Base-by-base conservation (phyloP, 1,140 invertebrate genomes). In the Artemia franciscana region DNA sequence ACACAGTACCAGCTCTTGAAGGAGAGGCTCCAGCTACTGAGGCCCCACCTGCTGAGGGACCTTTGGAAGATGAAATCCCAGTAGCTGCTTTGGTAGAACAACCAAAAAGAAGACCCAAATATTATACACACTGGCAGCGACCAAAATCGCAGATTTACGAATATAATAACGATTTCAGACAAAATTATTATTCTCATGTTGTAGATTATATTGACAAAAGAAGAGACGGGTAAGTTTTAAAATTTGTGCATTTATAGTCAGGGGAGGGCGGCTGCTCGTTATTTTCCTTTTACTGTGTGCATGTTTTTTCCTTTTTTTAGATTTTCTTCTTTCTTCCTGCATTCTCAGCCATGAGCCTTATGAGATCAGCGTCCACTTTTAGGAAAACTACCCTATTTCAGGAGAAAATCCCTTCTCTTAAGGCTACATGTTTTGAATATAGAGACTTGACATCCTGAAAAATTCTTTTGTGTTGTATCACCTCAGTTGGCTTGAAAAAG, bases 81-180 rank as follows among this genome's bases (percentile, higher is more conserved):
- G 26, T 26, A 5, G 57, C 57, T 57, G 23, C 57, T 24, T n/a
- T 61, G 5, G 63, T 61, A 9, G 63, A 64, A 23, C n/a, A n/a
- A n/a, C n/a, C n/a, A n/a, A 61, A 61, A 4, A 59, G 63, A 18
- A 61, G 58, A 57, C 59, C 59, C 5, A 18, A 58, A 5, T 51
- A 28, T n/a, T 58, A n/a, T 65, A 66, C 65, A 23, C 69, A 72
- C 60, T 73, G 72, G 24, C 75, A 77, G 66, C 77, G 83, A 73
- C 81, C 82, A 66, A 78, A 84, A 61, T 64, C 60, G 73, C 78
- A 86, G 5, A 83, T 86, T 71, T 89, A 89, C 73, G 79, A 78
- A 67, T 88, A 88, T 69, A 76, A 86, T 69, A 86, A 86, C 72
- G 82, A 86, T 69, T 88, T 87, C 70, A 83, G 84, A 72, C 78